Conservation (phyloP, 2,888 invertebrate species). For the Drosophila infuscata region DNA sequence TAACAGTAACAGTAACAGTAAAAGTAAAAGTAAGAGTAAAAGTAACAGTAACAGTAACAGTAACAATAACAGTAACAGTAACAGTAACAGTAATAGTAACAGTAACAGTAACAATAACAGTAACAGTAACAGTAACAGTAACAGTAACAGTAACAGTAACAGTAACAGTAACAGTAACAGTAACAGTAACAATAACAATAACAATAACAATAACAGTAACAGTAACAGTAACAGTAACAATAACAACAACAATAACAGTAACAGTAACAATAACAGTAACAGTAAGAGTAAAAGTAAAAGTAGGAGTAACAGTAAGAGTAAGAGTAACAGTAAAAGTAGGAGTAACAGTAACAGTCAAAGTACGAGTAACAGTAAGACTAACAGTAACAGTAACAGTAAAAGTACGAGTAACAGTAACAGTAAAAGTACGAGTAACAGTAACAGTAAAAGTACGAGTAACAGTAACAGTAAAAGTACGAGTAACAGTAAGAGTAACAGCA, state of each 20-base stretch:
- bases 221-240: neutral
- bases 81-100: slow-evolving; percentile 1
- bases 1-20: neutral
- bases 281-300: slow-evolving; percentile 3
- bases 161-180: neutral
- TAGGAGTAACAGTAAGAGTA: neutral
- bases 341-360: too few species aligned
- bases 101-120: neutral
- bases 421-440: too few species aligned
- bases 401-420: too few species aligned
- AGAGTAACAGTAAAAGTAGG: too few species aligned
- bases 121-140: neutral
- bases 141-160: neutral
- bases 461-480: slow-evolving; percentile 3
- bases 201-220: too few species aligned
- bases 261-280: neutral
- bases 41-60: neutral
- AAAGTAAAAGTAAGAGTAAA: neutral
- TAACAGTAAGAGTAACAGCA: neutral
- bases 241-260: neutral
- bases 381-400: too few species aligned
- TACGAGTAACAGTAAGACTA: too few species aligned
- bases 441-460: neutral
- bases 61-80: neutral
- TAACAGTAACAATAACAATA: neutral